Conservation (phyloP, 2,797 vertebrate species). For the Anguilla pacifica region DNA sequence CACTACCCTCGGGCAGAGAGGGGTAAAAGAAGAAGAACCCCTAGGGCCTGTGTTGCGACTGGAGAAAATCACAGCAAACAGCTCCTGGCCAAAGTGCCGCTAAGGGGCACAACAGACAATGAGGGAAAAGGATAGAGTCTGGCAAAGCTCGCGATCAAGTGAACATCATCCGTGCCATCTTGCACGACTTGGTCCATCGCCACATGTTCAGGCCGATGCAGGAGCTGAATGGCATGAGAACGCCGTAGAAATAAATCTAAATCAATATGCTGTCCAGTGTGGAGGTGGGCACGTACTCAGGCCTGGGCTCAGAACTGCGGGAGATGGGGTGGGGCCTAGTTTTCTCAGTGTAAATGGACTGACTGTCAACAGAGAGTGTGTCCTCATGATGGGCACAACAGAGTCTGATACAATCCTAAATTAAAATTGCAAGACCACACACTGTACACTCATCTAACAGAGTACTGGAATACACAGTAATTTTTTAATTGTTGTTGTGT, state of each 20-base stretch:
- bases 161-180: slow-evolving; percentile 52
- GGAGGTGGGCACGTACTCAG: slow-evolving; percentile 43
- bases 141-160: slow-evolving; percentile 58
- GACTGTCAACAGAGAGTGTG: slow-evolving; percentile 22
- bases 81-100: slow-evolving; percentile 67
- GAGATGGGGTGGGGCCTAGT: slow-evolving; percentile 17
- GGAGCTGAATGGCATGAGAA: slow-evolving; percentile 20
- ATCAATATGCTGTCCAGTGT: slow-evolving; percentile 54
- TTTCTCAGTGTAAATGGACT: slow-evolving; percentile 20
- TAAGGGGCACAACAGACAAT: slow-evolving; percentile 53
- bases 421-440: not conserved
- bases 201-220: slow-evolving; percentile 44
- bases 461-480: not conserved
- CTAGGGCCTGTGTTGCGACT: slow-evolving; percentile 61
- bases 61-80: slow-evolving; percentile 59
- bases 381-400: not conserved
- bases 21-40: slow-evolving; percentile 44
- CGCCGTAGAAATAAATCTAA: slow-evolving; percentile 51
- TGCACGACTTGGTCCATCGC: slow-evolving; percentile 46
- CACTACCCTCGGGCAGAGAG: slow-evolving; percentile 55
- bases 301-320: slow-evolving; percentile 34
- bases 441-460: not conserved
- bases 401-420: not conserved
- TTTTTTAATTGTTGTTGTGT: not conserved
- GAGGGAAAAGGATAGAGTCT: slow-evolving; percentile 44